phyloP scores from a whole-genome alignment of 64 coral and sea anemone species.

The Actinia equina region DNA sequence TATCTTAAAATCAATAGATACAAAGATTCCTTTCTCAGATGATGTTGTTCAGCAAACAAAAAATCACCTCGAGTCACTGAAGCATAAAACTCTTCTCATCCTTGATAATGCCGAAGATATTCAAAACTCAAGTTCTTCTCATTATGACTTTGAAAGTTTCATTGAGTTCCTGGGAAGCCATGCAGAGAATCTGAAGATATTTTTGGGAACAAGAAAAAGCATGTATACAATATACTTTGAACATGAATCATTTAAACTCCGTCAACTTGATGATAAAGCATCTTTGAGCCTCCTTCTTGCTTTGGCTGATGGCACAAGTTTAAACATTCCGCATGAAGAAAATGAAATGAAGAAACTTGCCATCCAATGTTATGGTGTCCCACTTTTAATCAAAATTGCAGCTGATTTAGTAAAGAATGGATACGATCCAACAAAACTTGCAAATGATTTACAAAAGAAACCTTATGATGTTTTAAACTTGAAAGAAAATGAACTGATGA shows the following conservation, averaged over 20 bases:
- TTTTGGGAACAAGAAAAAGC: neutral
- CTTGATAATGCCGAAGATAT: constrained; percentile 25
- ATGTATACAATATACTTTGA: neutral
- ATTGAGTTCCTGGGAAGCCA: constrained; percentile 7
- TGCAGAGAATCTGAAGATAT: neutral
- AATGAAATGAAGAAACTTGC: neutral
- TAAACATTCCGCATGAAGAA: neutral
- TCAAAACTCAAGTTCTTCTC: constrained; percentile 7
- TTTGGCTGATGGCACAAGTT: neutral
- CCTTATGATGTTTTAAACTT: constrained; percentile 20
- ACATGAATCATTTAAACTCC: neutral
- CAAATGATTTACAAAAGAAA: neutral
- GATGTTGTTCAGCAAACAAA: neutral
- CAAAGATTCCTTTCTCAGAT: neutral
- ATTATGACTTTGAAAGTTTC: constrained; percentile 5
- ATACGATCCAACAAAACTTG: constrained; percentile 12
- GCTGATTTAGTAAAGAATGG: constrained; percentile 2
- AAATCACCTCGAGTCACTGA: neutral
- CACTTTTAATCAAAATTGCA: constrained; percentile 16
- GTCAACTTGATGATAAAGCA: neutral
- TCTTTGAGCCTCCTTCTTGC: neutral
- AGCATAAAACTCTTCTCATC: constrained; percentile 1
- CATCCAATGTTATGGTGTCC: neutral
- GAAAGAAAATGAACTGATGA: neutral
- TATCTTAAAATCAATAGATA: constrained; percentile 3